phyloP scores from a whole-genome alignment of 2,888 invertebrate species.

The Griposia aprilina region DNA sequence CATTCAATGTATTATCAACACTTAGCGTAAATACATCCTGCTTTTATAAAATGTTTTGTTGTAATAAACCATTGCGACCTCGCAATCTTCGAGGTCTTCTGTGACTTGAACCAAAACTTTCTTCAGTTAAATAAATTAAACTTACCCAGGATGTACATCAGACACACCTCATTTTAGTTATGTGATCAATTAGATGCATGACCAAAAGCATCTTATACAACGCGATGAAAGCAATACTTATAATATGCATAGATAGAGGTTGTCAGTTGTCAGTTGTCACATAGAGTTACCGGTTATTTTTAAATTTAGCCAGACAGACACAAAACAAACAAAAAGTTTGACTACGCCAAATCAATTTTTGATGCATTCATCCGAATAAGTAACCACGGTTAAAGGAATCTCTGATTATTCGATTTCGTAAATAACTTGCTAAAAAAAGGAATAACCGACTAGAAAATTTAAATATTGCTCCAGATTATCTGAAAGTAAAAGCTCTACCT shows the following conservation, averaged over 20 bases:
- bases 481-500: conserved; percentile 51
- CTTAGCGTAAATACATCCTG: not conserved
- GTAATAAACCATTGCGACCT: not conserved
- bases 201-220: not conserved
- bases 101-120: not conserved
- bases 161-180: not conserved
- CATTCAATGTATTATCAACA: too few species aligned
- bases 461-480: conserved; percentile 36
- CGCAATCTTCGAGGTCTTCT: not conserved
- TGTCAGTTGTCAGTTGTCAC: not conserved
- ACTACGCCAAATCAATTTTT: conserved; percentile 12
- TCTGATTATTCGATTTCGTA: conserved; percentile 20
- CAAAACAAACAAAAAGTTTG: conserved; percentile 4
- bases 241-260: not conserved
- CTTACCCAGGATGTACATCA: not conserved
- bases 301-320: not conserved
- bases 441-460: conserved; percentile 14
- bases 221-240: not conserved
- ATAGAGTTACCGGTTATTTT: not conserved
- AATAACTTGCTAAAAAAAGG: conserved; percentile 25
- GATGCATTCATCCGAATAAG: conserved; percentile 20
- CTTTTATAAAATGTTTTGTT: not conserved
- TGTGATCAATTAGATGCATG: conserved; percentile 1
- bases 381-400: conserved; percentile 18
- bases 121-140: not conserved